These are phyloP conservation scores for Gymnosoma rotundatum DNA, from an alignment of 2,888 invertebrate species.

Conservation along the genomic window DNA sequence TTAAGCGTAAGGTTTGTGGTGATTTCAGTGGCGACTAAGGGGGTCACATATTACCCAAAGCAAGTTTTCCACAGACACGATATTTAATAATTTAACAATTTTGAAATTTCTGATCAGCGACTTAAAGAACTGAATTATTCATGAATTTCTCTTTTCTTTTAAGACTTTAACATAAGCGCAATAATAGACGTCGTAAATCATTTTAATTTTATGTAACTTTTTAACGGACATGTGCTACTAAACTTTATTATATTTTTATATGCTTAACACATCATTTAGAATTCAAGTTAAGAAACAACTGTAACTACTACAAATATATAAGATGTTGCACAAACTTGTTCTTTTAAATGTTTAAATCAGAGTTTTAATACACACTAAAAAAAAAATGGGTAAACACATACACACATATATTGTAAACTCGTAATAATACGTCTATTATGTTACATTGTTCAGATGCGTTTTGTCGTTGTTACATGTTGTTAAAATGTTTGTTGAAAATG, in stretches of 20 bases:
- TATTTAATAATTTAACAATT: too few relatives aligned
- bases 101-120: too few relatives aligned
- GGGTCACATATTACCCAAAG: too few relatives aligned
- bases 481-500: background rate
- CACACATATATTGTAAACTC: background rate
- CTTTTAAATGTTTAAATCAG: background rate
- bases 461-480: conserved; percentile 9
- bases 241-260: background rate
- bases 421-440: conserved; percentile 22
- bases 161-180: too few relatives aligned
- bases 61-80: too few relatives aligned
- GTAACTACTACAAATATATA: background rate
- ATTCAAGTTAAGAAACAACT: too few relatives aligned
- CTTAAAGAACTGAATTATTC: too few relatives aligned
- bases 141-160: too few relatives aligned
- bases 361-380: background rate
- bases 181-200: too few relatives aligned
- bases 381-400: background rate
- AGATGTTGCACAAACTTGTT: conserved; percentile 15
- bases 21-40: too few relatives aligned
- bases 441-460: background rate
- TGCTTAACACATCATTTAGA: background rate
- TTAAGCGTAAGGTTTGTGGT: too few relatives aligned
- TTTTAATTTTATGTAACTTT: too few relatives aligned
- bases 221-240: background rate